These are phyloP conservation scores for Mormoops blainvillei DNA, from an alignment of 2,113 vertebrate species.

Conservation along the genomic window DNA sequence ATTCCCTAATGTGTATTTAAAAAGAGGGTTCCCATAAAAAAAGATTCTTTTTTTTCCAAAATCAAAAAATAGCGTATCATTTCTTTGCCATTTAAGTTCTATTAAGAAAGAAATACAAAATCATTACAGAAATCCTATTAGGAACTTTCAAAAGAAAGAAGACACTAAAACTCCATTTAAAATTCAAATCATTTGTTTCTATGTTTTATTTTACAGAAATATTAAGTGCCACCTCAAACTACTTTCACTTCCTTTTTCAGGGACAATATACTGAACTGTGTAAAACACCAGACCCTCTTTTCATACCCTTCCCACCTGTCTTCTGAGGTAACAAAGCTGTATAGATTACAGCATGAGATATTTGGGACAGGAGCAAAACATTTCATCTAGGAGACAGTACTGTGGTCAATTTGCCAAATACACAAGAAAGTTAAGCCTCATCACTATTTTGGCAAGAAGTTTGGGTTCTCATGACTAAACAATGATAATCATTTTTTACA, in stretches of 20 bases:
- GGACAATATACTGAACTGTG: background rate
- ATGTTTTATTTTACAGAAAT: slow-evolving; percentile 43
- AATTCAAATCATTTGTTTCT: slow-evolving; percentile 47
- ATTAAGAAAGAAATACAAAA: slow-evolving; percentile 50
- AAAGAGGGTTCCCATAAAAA: slow-evolving; percentile 41
- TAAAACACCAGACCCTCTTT: background rate
- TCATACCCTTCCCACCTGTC: slow-evolving; percentile 35
- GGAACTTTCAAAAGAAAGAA: slow-evolving; percentile 37
- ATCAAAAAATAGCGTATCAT: slow-evolving; percentile 55
- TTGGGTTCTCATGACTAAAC: slow-evolving; percentile 32
- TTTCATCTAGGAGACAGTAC: slow-evolving; percentile 28
- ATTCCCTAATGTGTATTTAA: slow-evolving; percentile 47
- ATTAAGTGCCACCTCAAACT: background rate
- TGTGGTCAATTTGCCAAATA: background rate
- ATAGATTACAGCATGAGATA: slow-evolving; percentile 59
- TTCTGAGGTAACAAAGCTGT: slow-evolving; percentile 21
- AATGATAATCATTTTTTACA: slow-evolving; percentile 49
- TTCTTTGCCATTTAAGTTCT: slow-evolving; percentile 55
- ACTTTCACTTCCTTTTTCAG: background rate
- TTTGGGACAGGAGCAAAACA: background rate
- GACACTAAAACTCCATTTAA: slow-evolving; percentile 50
- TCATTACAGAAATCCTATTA: slow-evolving; percentile 53
- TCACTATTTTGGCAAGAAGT: slow-evolving; percentile 34
- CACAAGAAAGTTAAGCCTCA: slow-evolving; percentile 19
- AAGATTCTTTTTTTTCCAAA: slow-evolving; percentile 43